These are phyloP conservation scores for Limenitis camilla DNA, from an alignment of 2,888 invertebrate genomes.

Conservation along the genomic window DNA sequence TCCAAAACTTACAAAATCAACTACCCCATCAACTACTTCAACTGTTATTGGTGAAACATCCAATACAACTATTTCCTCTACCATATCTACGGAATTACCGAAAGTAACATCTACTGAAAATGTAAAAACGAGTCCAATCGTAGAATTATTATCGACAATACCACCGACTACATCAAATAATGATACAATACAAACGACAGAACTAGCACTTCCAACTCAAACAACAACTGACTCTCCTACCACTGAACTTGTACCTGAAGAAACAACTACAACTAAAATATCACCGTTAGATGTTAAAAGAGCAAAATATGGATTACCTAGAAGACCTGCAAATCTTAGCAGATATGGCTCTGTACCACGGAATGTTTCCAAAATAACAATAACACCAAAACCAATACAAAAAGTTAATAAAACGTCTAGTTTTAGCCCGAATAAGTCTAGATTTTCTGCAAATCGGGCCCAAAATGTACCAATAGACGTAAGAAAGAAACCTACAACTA, in stretches of 20 bases:
- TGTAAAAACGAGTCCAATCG: slow-evolving; percentile 22
- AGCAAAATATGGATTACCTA: slow-evolving; percentile 58
- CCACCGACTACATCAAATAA: slow-evolving; percentile 8
- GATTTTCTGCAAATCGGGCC: slow-evolving; percentile 50
- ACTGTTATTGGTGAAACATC: slow-evolving; percentile 31
- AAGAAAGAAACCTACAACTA: slow-evolving; percentile 41
- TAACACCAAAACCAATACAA: slow-evolving; percentile 37
- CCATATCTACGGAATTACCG: slow-evolving; percentile 25
- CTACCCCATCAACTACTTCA: slow-evolving; percentile 29
- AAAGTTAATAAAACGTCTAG: slow-evolving; percentile 53
- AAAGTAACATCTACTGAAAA: slow-evolving; percentile 25
- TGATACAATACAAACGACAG: slow-evolving; percentile 19
- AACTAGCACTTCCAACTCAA: slow-evolving; percentile 27
- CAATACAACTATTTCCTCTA: slow-evolving; percentile 22
- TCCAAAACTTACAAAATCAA: slow-evolving; percentile 29
- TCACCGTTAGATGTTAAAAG: slow-evolving; percentile 51
- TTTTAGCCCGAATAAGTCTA: slow-evolving; percentile 50
- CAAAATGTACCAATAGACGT: slow-evolving; percentile 65
- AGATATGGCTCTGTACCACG: slow-evolving; percentile 36
- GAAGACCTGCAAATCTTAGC: slow-evolving; percentile 53
- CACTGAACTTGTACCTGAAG: slow-evolving; percentile 36
- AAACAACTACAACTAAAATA: slow-evolving; percentile 47
- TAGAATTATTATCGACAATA: slow-evolving; percentile 25
- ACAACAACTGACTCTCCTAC: slow-evolving; percentile 10
- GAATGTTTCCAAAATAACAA: slow-evolving; percentile 42